Conservation (phyloP, 1,140 invertebrate genomes). For the Chlorops oryzae region DNA sequence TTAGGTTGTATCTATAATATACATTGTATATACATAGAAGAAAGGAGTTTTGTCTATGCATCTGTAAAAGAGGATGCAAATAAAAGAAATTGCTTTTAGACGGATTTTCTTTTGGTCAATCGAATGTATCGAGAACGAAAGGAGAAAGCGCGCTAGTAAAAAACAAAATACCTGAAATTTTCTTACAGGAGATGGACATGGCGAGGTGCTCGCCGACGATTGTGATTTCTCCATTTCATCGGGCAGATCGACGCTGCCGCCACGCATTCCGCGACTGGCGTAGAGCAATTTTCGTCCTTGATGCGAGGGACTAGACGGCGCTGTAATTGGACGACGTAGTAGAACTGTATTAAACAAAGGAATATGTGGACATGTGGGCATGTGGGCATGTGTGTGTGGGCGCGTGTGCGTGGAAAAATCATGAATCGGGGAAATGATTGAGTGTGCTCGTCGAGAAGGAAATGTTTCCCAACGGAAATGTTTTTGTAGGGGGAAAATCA, state of each 20-base stretch:
- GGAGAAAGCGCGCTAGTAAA: conserved; percentile 6
- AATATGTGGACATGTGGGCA: too few relatives aligned
- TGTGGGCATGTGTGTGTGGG: too few relatives aligned
- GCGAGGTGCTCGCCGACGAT: conserved; percentile 84
- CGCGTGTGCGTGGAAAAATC: too few relatives aligned
- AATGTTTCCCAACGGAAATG: too few relatives aligned
- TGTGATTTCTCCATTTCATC: conserved; percentile 88
- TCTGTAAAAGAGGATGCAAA: neutral
- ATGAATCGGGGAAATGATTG: too few relatives aligned
- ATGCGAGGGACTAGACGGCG: conserved; percentile 79
- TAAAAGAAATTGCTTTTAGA: neutral
- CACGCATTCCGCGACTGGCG: conserved; percentile 69
- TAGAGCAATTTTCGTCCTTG: conserved; percentile 68
- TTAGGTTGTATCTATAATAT: too few relatives aligned
- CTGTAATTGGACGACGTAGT: conserved; percentile 54
- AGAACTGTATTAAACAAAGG: too few relatives aligned
- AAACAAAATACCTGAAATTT: conserved; percentile 47
- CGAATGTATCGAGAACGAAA: too few relatives aligned
- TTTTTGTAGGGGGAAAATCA: too few relatives aligned
- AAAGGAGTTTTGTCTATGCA: too few relatives aligned
- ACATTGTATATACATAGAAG: too few relatives aligned
- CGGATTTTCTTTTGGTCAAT: neutral
- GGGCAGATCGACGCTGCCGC: conserved; percentile 86
- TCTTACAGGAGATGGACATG: conserved; percentile 78
- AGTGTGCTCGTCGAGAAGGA: too few relatives aligned